phyloP scores from a whole-genome alignment of 2,888 invertebrate species.

The Chorisops tibialis region DNA sequence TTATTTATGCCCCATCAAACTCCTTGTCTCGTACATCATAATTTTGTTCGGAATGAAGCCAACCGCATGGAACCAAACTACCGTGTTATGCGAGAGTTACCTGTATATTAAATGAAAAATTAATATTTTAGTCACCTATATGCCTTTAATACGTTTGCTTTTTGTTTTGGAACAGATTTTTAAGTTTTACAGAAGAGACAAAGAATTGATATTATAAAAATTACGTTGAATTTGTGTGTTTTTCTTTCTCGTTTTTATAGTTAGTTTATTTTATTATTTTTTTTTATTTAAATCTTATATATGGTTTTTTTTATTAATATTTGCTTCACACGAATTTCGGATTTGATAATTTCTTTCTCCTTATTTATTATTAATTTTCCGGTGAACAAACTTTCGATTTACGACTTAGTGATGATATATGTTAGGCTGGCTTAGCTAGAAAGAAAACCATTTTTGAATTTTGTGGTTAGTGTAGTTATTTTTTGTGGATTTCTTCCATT shows the following conservation, averaged over 20 bases:
- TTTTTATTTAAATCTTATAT: not conserved
- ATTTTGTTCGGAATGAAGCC: too few relatives aligned
- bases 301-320: not conserved
- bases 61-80: too few relatives aligned
- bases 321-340: too few relatives aligned
- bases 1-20: too few relatives aligned
- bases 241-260: conserved; percentile 31
- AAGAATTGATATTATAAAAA: conserved; percentile 30
- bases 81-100: too few relatives aligned
- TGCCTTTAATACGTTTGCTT: conserved; percentile 35
- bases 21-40: too few relatives aligned
- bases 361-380: conserved; percentile 34
- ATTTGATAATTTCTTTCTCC: conserved; percentile 21
- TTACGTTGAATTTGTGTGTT: conserved; percentile 34
- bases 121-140: conserved; percentile 33
- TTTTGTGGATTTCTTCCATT: not conserved
- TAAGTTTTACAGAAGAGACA: conserved; percentile 30
- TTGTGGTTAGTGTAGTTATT: conserved; percentile 7
- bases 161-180: conserved; percentile 33
- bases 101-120: too few relatives aligned
- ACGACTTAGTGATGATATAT: conserved; percentile 47
- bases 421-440: conserved; percentile 50
- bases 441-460: conserved; percentile 30
- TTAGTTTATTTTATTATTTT: not conserved
- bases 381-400: conserved; percentile 40